Base-by-base conservation (phyloP, 2,888 invertebrate species). In the Anagyrus pseudococci region DNA sequence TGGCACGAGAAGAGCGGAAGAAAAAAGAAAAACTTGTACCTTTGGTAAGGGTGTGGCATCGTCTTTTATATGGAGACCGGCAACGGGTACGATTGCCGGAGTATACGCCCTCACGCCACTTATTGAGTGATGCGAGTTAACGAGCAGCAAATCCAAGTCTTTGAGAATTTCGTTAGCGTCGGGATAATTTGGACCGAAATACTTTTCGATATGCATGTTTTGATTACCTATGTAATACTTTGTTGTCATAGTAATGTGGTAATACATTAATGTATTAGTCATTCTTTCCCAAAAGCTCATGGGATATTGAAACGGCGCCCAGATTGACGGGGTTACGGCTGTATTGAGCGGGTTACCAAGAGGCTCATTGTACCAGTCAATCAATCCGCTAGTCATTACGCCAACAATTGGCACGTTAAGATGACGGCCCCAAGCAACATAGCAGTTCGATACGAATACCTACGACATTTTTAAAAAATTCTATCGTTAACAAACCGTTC, bases 81-180 rank as follows among this genome's bases (percentile, higher is more conserved):
- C 86, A 60, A 86, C 73, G 72, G 86, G 85, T 46, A 87, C 72
- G 15, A 86, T 75, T 49, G 82, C 81, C 0, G 84, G 80, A 0
- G 83, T 81, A 53, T 80, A 67, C 1, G 85, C 80, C 47, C 81
- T 82, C 0, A 84, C 77, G 1, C 85, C 85, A 57, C 82, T 83
- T 19, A 86, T 63, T 4, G 83, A 82, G 67, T 82, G 84, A 74
- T 86, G 85, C n/a, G 84, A 82, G 69, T 86, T 86, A 0, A 85
- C 78, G 63, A 85, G 77, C 37, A 83, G 68, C 1, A 82, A 29
- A 2, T 73, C 63, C 57, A 82, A 41, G 55, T 82, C 78, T 8
- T 69, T 72, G 26, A 70, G 56, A 0, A 77, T 37, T 0, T 75
- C 74, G 6, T 8, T 25, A 2, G 68, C 63, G 8, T 41, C 17